These are phyloP conservation scores for Orthosia gothica DNA, from an alignment of 2,888 invertebrate genomes.

Conservation along the genomic window DNA sequence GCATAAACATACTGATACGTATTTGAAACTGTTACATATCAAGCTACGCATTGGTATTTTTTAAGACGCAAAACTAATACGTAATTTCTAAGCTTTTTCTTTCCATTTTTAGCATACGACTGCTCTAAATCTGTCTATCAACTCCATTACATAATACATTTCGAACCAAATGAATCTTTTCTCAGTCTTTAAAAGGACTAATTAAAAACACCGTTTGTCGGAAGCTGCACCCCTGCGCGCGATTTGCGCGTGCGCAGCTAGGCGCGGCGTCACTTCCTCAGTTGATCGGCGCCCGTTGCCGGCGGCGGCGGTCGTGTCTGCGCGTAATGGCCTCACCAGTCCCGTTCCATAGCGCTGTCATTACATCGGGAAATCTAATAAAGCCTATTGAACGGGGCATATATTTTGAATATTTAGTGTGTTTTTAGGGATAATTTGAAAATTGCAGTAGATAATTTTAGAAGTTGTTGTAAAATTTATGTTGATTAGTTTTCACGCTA, in stretches of 20 bases:
- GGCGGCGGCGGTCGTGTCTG: slow-evolving; percentile 85
- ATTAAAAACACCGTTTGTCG: slow-evolving; percentile 70
- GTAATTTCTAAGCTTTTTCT: slow-evolving; percentile 62
- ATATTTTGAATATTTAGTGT: slow-evolving; percentile 30
- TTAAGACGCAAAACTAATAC: slow-evolving; percentile 42
- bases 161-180: slow-evolving; percentile 62
- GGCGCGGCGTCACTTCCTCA: slow-evolving; percentile 80
- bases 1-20: slow-evolving; percentile 31
- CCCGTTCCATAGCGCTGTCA: slow-evolving; percentile 74
- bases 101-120: slow-evolving; percentile 58
- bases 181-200: slow-evolving; percentile 61
- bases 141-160: slow-evolving; percentile 61
- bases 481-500: not conserved
- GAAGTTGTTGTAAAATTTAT: not conserved
- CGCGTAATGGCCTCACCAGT: slow-evolving; percentile 82
- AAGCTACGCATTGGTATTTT: slow-evolving; percentile 39
- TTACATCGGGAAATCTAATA: slow-evolving; percentile 67
- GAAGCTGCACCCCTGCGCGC: slow-evolving; percentile 76
- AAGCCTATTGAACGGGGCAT: slow-evolving; percentile 51
- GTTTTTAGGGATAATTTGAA: slow-evolving; percentile 3
- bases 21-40: slow-evolving; percentile 43
- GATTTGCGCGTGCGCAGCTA: slow-evolving; percentile 67
- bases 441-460: not conserved
- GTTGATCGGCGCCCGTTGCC: slow-evolving; percentile 83
- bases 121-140: slow-evolving; percentile 67